Evolutionary conservation across 2,888 invertebrate species (phyloP), one percentile per base, ranked within the genome.

Genomic region (Sipha maydis): DNA sequence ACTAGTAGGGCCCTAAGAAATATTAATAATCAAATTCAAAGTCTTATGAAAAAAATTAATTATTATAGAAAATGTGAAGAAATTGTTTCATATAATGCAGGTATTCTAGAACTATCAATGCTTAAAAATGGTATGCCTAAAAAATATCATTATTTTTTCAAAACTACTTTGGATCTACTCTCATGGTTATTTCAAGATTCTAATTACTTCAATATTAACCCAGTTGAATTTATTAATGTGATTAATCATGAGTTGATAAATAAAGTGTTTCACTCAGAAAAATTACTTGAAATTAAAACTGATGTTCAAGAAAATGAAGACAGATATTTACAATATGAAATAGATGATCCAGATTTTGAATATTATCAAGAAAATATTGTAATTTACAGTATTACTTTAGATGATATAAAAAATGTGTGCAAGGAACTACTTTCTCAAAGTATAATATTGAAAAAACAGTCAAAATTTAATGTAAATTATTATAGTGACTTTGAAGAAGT

Each of bases 41-140:
- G 1, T 21, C 21, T 8, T 21, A 83, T 71, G 89, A 34, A 28
- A 56, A 28, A 85, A 7, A 77, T 85, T 25, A 78, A 78, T 19
- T 71, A 89, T 85, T 78, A 71, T 73, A 61, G 41, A 38, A 61
- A 38, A 67, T 89, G 84, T 34, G 69, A 73, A 17, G 79, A 89
- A 38, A n/a, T 48, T 28, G 11, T 85, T 5, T 84, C 75, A 17
- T 69, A 56, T 5, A 79, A 86, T 61, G 85, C 14, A n/a, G 85
- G 85, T 28, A 28, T 86, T 80, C 41, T 86, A 80, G 86, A 86
- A 5, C 8, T 86, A 28, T 79, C 86, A 25, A 38, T 86, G 25
- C n/a, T 86, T 9, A 86, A 86, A 80, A 86, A 86, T 25, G 86
- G 80, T 41, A 86, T 86, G 61, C 86, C 80, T 61, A 38, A 21